Base-by-base conservation (phyloP, 1,140 invertebrate species). In the Hycleus cichorii region DNA sequence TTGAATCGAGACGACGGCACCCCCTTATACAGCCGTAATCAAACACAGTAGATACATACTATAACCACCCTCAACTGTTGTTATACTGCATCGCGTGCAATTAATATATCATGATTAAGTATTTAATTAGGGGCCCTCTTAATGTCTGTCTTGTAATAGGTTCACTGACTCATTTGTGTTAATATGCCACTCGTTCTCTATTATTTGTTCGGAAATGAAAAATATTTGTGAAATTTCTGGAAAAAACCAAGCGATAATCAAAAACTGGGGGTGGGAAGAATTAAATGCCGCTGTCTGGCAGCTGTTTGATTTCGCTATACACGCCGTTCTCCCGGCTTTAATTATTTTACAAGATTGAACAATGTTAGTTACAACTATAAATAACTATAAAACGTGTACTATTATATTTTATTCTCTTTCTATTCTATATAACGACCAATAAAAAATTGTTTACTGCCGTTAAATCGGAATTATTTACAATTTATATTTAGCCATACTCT, bases 91-190 rank as follows among this genome's bases (percentile, higher is more conserved):
- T 69, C 64, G 66, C 64, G 62, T 69, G 69, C 70, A 72, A 72
- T 72, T 72, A 72, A 72, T 72, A 69, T 69, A 70, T 70, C 70
- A 72, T 70, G 67, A 70, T 72, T 68, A 72, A 65, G 68, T 67
- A 68, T 68, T 69, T 72, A 70, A 72, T 70, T 72, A 70, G 67
- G 64, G 52, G 53, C 59, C 59, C 62, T 64, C 60, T 63, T 32
- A 32, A 32, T 32, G 32, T 18, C 18, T 32, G 32, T 32, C 64
- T 66, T 64, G 52, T 63, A 68, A 65, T 70, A 68, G 59, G 68
- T 68, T 68, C 62, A 64, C 60, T 69, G 68, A 69, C 66, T 67
- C 69, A 69, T 66, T 32, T 32, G 4, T 32, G 32, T 32, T 32
- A 18, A 18, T 18, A 18, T 18, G 18, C 18, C 18, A 18, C 18